phyloP scores from a whole-genome alignment of 2,113 vertebrate species.

The Eptesicus fuscus region DNA sequence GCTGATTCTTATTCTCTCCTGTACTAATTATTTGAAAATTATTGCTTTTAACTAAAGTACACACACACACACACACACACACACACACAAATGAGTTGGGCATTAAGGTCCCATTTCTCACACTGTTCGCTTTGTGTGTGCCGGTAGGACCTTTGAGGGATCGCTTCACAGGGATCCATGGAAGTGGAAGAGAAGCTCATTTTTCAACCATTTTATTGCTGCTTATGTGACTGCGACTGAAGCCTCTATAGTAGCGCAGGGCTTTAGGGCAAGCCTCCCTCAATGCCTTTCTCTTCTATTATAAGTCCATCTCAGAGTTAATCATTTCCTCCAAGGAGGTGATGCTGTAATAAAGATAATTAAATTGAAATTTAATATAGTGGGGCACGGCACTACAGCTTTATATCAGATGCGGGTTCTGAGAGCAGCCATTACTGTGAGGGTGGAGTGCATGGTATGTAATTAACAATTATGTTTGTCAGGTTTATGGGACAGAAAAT shows the following conservation, averaged over 20 bases:
- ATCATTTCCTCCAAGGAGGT: constrained; percentile 73
- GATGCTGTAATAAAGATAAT: constrained; percentile 76
- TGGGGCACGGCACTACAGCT: constrained; percentile 46
- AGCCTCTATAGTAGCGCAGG: not conserved
- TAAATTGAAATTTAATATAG: constrained; percentile 77
- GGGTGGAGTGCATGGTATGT: constrained; percentile 39
- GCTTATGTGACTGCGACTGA: not conserved
- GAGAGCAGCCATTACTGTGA: constrained; percentile 66
- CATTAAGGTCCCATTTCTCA: not conserved
- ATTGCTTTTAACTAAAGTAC: not conserved
- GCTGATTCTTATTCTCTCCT: not conserved
- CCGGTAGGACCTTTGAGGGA: not conserved
- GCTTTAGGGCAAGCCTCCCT: constrained; percentile 35
- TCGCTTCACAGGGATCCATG: not conserved
- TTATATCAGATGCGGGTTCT: constrained; percentile 65
- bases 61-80: accelerated
- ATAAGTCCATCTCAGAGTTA: constrained; percentile 67
- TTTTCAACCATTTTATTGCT: constrained; percentile 55
- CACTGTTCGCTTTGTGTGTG: not conserved
- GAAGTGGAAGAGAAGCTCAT: constrained; percentile 5
- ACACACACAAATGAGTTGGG: not conserved
- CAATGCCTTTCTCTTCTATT: constrained; percentile 57
- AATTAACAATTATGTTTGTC: constrained; percentile 74
- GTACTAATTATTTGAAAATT: not conserved
- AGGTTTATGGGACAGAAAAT: constrained; percentile 74